A percentile compares a stretch with the other conserved stretches of the same genome.
Evolutionary conservation across 92 coral and sea anemone species (phyloP).

Genomic region (Scolanthus callimorphus): DNA sequence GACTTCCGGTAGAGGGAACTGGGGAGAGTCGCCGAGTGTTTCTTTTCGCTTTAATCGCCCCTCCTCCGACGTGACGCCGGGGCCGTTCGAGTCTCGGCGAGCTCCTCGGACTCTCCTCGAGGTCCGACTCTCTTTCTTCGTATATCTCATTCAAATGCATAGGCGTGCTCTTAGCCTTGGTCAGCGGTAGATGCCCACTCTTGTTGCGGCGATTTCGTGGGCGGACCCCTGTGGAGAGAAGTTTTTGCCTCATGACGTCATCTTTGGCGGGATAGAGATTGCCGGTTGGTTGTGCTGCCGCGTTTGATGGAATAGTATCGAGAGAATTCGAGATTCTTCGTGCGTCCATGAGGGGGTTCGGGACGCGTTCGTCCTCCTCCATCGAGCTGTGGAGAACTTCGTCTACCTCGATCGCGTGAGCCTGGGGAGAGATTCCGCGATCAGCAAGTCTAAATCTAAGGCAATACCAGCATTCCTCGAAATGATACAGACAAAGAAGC

Average conservation of each 20-base stretch:
- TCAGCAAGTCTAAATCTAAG: too few species aligned
- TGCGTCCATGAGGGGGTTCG: constrained; percentile 35
- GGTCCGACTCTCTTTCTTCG: constrained; percentile 97
- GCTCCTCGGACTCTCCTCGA: constrained; percentile 90
- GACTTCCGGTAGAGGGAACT: constrained; percentile 85
- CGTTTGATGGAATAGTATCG: constrained; percentile 34
- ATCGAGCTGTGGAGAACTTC: constrained; percentile 85
- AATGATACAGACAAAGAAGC: too few species aligned
- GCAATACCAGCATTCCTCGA: too few species aligned
- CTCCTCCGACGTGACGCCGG: constrained; percentile 73
- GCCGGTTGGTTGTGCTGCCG: constrained; percentile 22
- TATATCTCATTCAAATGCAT: constrained; percentile 79
- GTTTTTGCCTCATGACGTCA: constrained; percentile 47
- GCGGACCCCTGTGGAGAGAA: constrained; percentile 25
- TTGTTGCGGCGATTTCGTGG: constrained; percentile 46
- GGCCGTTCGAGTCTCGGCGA: constrained; percentile 90
- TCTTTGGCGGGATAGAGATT: constrained; percentile 23
- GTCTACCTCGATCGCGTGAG: constrained; percentile 85
- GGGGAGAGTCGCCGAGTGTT: constrained; percentile 84
- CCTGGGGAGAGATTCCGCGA: constrained; percentile 22
- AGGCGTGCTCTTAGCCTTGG: constrained; percentile 88
- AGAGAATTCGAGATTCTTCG: constrained; percentile 47
- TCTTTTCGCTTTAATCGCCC: constrained; percentile 71
- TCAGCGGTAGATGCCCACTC: constrained; percentile 51
- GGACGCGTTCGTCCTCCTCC: constrained; percentile 62